These are phyloP conservation scores for Drosophila lowei DNA, from an alignment of 1,140 invertebrate genomes.

Conservation along the genomic window DNA sequence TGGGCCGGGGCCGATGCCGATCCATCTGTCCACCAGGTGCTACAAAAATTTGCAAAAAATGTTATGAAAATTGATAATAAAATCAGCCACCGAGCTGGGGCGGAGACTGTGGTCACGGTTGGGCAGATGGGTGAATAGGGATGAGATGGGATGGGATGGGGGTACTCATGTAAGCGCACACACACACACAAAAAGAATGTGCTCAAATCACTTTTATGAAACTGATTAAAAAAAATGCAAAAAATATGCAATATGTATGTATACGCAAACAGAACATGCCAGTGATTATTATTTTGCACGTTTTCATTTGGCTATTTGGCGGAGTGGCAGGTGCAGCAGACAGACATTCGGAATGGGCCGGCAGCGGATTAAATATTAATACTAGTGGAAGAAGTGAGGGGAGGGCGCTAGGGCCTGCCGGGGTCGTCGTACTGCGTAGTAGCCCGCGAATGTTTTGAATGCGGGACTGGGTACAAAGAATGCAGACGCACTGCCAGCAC, in stretches of 20 bases:
- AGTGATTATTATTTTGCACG: conserved; percentile 46
- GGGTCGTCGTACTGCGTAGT: conserved; percentile 3
- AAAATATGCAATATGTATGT: conserved; percentile 40
- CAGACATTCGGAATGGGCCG: conserved; percentile 27
- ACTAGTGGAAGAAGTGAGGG: conserved; percentile 1
- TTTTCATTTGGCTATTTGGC: conserved; percentile 36
- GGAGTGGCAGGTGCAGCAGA: conserved; percentile 54
- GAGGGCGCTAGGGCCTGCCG: background rate
- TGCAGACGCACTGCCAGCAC: conserved; percentile 6
- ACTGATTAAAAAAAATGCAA: conserved; percentile 47
- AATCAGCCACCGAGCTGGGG: conserved; percentile 30
- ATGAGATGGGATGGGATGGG: background rate
- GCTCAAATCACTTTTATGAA: conserved; percentile 50
- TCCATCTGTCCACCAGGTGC: conserved; percentile 22
- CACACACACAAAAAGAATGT: conserved; percentile 4
- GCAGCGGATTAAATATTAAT: conserved; percentile 60
- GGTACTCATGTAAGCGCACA: too few species aligned
- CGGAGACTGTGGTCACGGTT: background rate
- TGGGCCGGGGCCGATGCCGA: conserved; percentile 15
- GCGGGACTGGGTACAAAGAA: conserved; percentile 14
- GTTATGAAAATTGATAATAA: conserved; percentile 66
- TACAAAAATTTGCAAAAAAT: conserved; percentile 39
- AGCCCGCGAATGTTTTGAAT: conserved; percentile 11
- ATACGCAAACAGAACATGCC: conserved; percentile 35
- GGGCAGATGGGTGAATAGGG: too few species aligned